Evolutionary conservation across 2,113 vertebrate species (phyloP), one percentile per base, ranked within the genome.

Genomic region (Trinectes maculatus): DNA sequence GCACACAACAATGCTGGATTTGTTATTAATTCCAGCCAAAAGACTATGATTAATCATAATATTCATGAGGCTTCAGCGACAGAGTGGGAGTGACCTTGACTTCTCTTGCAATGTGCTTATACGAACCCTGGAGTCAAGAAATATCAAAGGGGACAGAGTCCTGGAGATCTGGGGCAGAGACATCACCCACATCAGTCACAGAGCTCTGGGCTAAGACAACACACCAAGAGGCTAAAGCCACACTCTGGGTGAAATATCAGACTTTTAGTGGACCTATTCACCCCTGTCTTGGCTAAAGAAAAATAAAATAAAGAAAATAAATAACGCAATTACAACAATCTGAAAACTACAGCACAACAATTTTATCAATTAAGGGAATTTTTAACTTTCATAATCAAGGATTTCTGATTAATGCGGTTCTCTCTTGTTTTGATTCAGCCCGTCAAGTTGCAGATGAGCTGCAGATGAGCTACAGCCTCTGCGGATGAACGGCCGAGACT

Each of bases 131-230:
- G 56, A 89, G 90, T 90, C 58, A 87, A 52, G 59, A 61, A 79
- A 88, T 87, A 92, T 92, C 89, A 91, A 91, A 92, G 77, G 80
- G 83, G 80, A 88, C 86, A 85, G 74, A 85, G 85, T 87, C 76
- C 71, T 74, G 60, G 69, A 89, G 87, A 92, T 91, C 74, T 84
- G 80, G 87, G 82, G 60, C 88, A 84, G 70, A 89, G 84, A 87
- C 87, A 83, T 87, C 82, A 51, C 49, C 83, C 79, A 57, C 81
- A 86, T 90, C 87, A 53, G 83, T 89, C 88, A 90, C 81, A 79
- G 58, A 79, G 60, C 87, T 86, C 9, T 40, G 61, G 88, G 89
- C 87, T 66, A 74, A 86, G 79, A 34, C 64, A 62, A 54, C 77
- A 72, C 79, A 78, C 36, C 37, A 49, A 73, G 48, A 80, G 29